Evolutionary conservation across 2,113 vertebrate species (phyloP).

Genomic region (Corythornis cristatus): DNA sequence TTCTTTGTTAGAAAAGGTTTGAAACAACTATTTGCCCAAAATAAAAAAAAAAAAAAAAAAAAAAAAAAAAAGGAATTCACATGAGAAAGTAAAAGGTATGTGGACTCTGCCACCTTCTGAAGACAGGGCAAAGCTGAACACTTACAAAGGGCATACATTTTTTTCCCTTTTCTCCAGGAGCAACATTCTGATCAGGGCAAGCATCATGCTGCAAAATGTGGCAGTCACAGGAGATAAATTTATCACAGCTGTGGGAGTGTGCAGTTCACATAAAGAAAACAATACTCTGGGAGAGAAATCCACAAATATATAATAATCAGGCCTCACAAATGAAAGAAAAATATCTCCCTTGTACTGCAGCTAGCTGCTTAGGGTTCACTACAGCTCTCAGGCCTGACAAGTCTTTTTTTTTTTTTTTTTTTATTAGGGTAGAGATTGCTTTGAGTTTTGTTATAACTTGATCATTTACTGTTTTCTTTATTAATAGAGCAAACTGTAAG

Average conservation of each 20-base stretch:
- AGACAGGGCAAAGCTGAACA: not conserved
- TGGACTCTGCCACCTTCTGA: not conserved
- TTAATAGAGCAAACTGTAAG: not conserved
- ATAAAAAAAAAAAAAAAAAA: not conserved
- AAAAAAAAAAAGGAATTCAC: not conserved
- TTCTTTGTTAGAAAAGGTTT: not conserved
- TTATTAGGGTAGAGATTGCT: not conserved
- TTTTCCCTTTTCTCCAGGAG: not conserved
- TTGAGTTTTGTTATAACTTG: not conserved
- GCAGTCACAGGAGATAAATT: not conserved
- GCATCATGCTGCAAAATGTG: accelerated
- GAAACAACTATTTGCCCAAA: not conserved
- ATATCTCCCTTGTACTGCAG: not conserved
- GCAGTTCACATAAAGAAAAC: not conserved
- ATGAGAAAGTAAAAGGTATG: accelerated
- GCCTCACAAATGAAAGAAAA: not conserved
- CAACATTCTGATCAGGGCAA: not conserved
- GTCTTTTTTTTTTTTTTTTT: not conserved
- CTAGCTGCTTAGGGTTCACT: not conserved
- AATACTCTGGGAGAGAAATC: not conserved
- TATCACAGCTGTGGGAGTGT: not conserved
- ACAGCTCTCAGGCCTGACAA: not conserved
- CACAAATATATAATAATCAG: not conserved
- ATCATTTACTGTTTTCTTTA: not conserved
- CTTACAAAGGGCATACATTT: not conserved